Evolutionary conservation across 2,113 vertebrate species (phyloP).

Genomic region (Terrapene triunguis): DNA sequence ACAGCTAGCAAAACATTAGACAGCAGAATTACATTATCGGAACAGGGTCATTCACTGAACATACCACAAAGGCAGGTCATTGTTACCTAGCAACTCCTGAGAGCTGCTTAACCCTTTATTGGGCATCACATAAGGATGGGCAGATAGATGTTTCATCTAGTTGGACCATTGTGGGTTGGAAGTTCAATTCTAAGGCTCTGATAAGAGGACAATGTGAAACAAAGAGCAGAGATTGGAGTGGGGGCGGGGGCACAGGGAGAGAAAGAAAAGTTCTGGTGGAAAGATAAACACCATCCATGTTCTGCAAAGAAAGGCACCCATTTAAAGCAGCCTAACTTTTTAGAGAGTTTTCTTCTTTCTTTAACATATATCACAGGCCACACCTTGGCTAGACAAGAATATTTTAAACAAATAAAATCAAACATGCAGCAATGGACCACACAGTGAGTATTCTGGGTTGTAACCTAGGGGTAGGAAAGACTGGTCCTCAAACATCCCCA

Average conservation of each 20-base stretch:
- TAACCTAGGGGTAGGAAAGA: neutral
- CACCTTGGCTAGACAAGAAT: neutral
- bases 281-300: neutral
- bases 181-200: neutral
- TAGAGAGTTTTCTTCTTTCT: neutral
- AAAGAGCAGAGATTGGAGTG: neutral
- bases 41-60: neutral
- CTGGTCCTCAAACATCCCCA: neutral
- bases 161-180: neutral
- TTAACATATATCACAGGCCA: neutral
- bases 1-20: neutral
- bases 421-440: neutral
- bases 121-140: neutral
- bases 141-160: neutral
- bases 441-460: neutral
- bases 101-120: neutral
- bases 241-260: neutral
- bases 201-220: neutral
- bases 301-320: neutral
- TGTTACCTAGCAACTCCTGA: neutral
- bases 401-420: constrained; percentile 40
- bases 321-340: neutral
- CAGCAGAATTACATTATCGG: neutral
- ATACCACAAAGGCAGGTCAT: neutral
- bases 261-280: neutral